Percentiles rank a stretch among this genome's conserved stretches.
These are phyloP conservation scores for Trichosurus vulpecula DNA, from an alignment of 2,797 vertebrate species.

Conservation along the genomic window DNA sequence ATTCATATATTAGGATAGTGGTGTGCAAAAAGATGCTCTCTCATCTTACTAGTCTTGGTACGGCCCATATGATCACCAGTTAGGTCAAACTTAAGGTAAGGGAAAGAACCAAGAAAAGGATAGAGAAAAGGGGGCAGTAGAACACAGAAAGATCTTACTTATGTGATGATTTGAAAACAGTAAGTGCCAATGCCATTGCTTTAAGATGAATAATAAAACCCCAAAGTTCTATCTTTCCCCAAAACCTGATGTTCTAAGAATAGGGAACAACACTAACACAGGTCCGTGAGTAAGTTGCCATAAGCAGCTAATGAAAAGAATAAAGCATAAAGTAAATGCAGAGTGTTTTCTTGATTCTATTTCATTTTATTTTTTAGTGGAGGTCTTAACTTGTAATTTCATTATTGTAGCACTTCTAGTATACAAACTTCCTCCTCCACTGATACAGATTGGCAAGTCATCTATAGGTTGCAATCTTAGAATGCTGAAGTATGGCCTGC, in stretches of 20 bases:
- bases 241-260: not conserved
- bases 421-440: not conserved
- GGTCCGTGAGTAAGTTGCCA: not conserved
- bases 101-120: not conserved
- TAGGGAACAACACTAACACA: not conserved
- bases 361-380: not conserved
- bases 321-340: not conserved
- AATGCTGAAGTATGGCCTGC: not conserved
- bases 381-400: not conserved
- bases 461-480: not conserved
- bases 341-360: not conserved
- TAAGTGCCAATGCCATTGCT: not conserved
- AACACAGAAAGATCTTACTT: not conserved
- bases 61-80: not conserved
- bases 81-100: not conserved
- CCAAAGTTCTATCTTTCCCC: not conserved
- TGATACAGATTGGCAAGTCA: not conserved
- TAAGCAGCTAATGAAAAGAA: not conserved
- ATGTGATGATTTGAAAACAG: not conserved
- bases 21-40: not conserved
- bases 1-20: constrained; percentile 28
- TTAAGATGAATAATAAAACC: not conserved
- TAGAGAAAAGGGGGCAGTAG: not conserved
- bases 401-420: not conserved
- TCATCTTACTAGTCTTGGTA: not conserved